phyloP scores from a whole-genome alignment of 2,888 invertebrate species.

The Oasisia sp. region DNA sequence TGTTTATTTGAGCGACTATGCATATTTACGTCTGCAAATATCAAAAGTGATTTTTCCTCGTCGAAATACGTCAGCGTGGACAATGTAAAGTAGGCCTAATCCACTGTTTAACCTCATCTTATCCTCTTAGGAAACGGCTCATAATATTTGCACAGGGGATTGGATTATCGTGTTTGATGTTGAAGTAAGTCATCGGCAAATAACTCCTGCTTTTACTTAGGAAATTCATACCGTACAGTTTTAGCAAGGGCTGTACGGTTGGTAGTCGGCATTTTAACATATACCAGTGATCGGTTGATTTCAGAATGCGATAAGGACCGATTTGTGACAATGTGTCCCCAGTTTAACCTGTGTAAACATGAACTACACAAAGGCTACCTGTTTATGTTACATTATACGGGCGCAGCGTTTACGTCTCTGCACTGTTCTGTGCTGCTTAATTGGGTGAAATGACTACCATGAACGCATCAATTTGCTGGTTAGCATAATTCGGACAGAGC shows the following conservation, averaged over 20 bases:
- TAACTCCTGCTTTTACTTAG: background rate
- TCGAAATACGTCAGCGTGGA: background rate
- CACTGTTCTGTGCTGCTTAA: background rate
- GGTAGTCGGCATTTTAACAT: background rate
- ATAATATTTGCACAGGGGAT: background rate
- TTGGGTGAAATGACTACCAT: background rate
- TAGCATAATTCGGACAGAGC: background rate
- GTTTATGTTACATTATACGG: background rate
- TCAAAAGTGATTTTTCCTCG: background rate
- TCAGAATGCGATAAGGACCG: background rate
- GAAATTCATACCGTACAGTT: background rate
- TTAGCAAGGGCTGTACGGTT: background rate
- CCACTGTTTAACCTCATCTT: background rate
- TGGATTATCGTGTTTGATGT: slow-evolving; percentile 1
- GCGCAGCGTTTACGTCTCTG: background rate
- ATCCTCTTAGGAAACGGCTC: background rate
- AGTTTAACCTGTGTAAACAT: background rate
- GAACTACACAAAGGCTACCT: background rate
- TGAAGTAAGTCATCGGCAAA: background rate
- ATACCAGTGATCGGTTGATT: background rate
- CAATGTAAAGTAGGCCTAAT: background rate
- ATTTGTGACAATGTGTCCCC: background rate
- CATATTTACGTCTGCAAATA: background rate
- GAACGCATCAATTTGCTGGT: background rate
- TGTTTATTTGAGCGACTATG: background rate